Conservation (phyloP, 2,797 vertebrate genomes). For the Gadopsis marmoratus region DNA sequence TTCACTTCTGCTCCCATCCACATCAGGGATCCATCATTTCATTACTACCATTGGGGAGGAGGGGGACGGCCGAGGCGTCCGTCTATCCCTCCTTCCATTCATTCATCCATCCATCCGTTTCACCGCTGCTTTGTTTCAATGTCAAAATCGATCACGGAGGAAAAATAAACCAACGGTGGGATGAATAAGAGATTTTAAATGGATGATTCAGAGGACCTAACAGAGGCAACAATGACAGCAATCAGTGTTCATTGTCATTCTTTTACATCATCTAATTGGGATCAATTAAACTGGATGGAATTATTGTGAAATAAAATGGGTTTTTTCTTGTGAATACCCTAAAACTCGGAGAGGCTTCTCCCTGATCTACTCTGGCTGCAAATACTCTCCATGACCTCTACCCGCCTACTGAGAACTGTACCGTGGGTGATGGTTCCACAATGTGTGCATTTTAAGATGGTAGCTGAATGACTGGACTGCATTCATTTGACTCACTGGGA, state of each 20-base stretch:
- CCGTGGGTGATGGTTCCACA: too few species aligned
- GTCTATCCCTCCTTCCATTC: slow-evolving; percentile 11
- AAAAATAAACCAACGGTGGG: not conserved
- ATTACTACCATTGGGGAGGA: slow-evolving; percentile 59
- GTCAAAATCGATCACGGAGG: not conserved
- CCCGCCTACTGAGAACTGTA: not conserved
- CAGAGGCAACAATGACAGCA: not conserved
- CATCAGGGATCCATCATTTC: slow-evolving; percentile 79
- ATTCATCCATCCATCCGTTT: slow-evolving; percentile 30
- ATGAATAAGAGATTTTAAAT: not conserved
- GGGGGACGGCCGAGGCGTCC: slow-evolving; percentile 17
- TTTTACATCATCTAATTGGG: not conserved
- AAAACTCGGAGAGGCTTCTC: not conserved
- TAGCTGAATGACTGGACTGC: too few species aligned
- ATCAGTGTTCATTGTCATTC: not conserved
- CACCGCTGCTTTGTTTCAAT: slow-evolving; percentile 4
- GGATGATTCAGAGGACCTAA: not conserved
- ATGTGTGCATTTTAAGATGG: too few species aligned
- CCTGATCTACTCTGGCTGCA: not conserved
- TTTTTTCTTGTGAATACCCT: not conserved
- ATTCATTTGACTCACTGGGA: too few species aligned
- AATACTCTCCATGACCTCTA: not conserved
- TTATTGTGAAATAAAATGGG: not conserved
- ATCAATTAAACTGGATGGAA: not conserved
- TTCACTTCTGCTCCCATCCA: slow-evolving; percentile 75